Evolutionary conservation across 2,888 invertebrate species (phyloP).

Genomic region (Drosophila neutralis): DNA sequence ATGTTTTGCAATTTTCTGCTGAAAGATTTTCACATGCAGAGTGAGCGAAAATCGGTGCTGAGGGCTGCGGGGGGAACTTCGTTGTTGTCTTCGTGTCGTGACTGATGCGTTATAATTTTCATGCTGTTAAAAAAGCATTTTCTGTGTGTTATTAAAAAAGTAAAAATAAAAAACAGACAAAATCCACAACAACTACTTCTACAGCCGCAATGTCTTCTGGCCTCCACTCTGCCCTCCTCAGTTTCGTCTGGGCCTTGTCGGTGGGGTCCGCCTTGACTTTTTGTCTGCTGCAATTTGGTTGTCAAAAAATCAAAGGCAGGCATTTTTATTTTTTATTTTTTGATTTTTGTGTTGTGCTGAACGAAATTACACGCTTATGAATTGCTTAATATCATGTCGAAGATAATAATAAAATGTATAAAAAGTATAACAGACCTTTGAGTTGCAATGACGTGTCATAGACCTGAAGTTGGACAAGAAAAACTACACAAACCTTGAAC

Average conservation of each 20-base stretch:
- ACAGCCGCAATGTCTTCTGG: slow-evolving; percentile 15
- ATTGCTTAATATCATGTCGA: slow-evolving; percentile 67
- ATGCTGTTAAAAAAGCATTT: slow-evolving; percentile 74
- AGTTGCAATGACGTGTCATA: slow-evolving; percentile 5
- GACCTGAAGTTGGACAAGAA: neutral
- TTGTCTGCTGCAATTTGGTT: slow-evolving; percentile 82
- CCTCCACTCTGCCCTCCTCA: neutral
- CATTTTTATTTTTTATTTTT: slow-evolving; percentile 50
- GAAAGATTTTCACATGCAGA: slow-evolving; percentile 63
- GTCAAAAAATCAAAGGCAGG: slow-evolving; percentile 79
- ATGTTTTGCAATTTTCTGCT: slow-evolving; percentile 51
- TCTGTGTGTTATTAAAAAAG: slow-evolving; percentile 66
- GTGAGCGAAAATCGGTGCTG: neutral
- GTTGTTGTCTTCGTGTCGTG: slow-evolving; percentile 64
- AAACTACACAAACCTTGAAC: neutral
- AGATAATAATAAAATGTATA: slow-evolving; percentile 34
- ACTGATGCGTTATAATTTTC: slow-evolving; percentile 81
- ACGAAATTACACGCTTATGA: slow-evolving; percentile 72
- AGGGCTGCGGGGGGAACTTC: neutral
- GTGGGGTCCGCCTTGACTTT: slow-evolving; percentile 53
- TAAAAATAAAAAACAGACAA: neutral
- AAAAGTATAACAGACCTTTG: neutral
- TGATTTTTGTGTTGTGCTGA: slow-evolving; percentile 46
- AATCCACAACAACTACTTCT: slow-evolving; percentile 3
- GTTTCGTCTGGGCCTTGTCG: neutral